A percentile compares a stretch with the other conserved stretches of the same genome.
These are phyloP conservation scores for Lepeophtheirus nordmannii DNA, from an alignment of 2,888 invertebrate species.

Conservation along the genomic window DNA sequence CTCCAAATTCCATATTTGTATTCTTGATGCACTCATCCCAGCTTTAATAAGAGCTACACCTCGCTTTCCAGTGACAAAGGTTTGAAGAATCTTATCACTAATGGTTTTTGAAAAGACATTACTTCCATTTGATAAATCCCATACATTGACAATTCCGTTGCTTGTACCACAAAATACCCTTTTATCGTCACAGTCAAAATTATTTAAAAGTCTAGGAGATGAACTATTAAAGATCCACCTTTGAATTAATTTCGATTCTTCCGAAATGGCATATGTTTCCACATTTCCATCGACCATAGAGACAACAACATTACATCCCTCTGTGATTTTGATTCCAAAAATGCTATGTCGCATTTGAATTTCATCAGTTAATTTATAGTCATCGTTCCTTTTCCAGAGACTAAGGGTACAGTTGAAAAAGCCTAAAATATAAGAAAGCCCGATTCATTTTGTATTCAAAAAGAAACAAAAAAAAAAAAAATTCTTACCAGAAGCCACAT, in stretches of 20 bases:
- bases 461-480: neutral
- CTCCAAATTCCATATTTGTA: constrained; percentile 3
- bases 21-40: neutral
- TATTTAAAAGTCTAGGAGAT: neutral
- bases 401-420: neutral
- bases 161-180: neutral
- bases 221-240: neutral
- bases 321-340: neutral
- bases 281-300: neutral
- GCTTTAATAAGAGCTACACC: neutral
- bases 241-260: neutral
- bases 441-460: neutral
- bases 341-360: neutral
- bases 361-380: neutral
- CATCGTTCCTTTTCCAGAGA: neutral
- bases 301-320: neutral
- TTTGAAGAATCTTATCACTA: neutral
- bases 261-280: neutral
- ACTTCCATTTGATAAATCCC: neutral
- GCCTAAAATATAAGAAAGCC: neutral
- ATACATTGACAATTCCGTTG: neutral
- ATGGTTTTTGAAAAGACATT: neutral
- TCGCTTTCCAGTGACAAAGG: neutral
- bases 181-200: neutral
- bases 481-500: neutral